These are phyloP conservation scores for Sweltsa coloradensis DNA, from an alignment of 1,140 invertebrate genomes.

Conservation along the genomic window DNA sequence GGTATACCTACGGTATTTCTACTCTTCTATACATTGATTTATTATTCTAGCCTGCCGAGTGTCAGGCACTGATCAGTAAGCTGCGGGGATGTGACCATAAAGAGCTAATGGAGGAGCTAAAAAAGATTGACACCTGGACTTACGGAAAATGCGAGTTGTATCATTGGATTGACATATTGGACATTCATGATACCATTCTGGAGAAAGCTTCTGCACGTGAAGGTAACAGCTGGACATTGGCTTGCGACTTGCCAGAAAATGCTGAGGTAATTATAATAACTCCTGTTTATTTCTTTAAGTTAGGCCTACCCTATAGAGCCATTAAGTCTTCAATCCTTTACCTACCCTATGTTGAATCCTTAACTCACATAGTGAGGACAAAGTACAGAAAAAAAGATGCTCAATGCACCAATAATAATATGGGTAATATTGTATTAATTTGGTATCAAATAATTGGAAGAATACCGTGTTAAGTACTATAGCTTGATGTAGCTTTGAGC, in stretches of 20 bases:
- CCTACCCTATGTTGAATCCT: too few relatives aligned
- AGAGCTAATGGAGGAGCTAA: slow-evolving; percentile 59
- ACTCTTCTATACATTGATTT: slow-evolving; percentile 7
- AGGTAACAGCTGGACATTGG: slow-evolving; percentile 61
- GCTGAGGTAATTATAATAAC: slow-evolving; percentile 36
- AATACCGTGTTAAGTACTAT: too few relatives aligned
- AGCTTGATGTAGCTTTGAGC: too few relatives aligned
- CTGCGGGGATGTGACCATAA: slow-evolving; percentile 55
- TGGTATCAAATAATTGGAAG: too few relatives aligned
- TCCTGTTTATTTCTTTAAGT: background rate
- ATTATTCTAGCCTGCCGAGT: slow-evolving; percentile 57
- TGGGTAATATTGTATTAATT: slow-evolving; percentile 12
- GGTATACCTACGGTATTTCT: slow-evolving; percentile 13
- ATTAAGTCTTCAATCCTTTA: too few relatives aligned
- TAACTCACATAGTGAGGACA: too few relatives aligned
- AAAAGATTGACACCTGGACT: slow-evolving; percentile 71
- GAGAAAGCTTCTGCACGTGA: slow-evolving; percentile 55
- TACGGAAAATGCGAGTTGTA: slow-evolving; percentile 85
- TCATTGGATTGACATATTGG: slow-evolving; percentile 81
- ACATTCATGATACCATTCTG: slow-evolving; percentile 71
- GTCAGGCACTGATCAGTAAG: slow-evolving; percentile 66
- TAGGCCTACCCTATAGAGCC: too few relatives aligned
- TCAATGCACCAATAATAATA: background rate
- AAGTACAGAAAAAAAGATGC: background rate
- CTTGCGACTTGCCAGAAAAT: slow-evolving; percentile 59